A percentile compares a stretch with the other conserved stretches of the same genome.
Evolutionary conservation across 1,140 invertebrate species (phyloP).

Genomic region (Bradysia coprophila): DNA sequence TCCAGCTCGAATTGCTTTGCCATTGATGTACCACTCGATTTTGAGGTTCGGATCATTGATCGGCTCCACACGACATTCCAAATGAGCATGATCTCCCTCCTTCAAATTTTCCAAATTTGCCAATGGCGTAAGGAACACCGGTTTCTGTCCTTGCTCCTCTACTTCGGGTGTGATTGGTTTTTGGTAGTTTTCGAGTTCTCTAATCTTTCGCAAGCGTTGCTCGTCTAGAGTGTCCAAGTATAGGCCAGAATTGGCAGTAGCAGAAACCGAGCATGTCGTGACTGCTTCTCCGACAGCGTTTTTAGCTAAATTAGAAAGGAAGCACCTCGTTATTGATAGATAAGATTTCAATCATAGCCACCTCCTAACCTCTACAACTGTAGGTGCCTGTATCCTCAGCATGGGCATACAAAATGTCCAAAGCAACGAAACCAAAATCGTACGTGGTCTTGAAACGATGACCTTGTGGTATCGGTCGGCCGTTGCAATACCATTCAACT

Average conservation of each 20-base stretch:
- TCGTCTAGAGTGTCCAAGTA: slow-evolving; percentile 78
- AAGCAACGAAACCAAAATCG: slow-evolving; percentile 88
- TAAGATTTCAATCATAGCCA: no score
- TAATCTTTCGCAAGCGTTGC: slow-evolving; percentile 72
- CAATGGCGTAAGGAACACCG: slow-evolving; percentile 71
- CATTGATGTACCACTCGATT: slow-evolving; percentile 92
- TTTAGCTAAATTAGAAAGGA: no score
- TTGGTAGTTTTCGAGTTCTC: slow-evolving; percentile 67
- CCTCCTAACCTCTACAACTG: slow-evolving; percentile 83
- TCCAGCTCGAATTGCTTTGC: slow-evolving; percentile 55
- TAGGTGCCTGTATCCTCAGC: slow-evolving; percentile 90
- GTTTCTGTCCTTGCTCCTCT: slow-evolving; percentile 58
- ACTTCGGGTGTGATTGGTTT: slow-evolving; percentile 54
- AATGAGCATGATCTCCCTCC: slow-evolving; percentile 82
- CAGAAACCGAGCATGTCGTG: slow-evolving; percentile 69
- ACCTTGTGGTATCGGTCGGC: slow-evolving; percentile 70
- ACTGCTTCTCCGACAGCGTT: slow-evolving; percentile 84
- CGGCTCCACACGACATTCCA: slow-evolving; percentile 89
- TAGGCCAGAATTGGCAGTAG: slow-evolving; percentile 69
- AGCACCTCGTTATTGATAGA: no score
- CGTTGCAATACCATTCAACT: slow-evolving; percentile 91
- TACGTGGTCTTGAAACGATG: slow-evolving; percentile 84
- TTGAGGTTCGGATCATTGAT: slow-evolving; percentile 87
- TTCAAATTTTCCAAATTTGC: slow-evolving; percentile 69
- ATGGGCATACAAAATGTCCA: slow-evolving; percentile 92